Evolutionary conservation across 2,113 vertebrate species (phyloP).

Genomic region (Hemiscyllium ocellatum): DNA sequence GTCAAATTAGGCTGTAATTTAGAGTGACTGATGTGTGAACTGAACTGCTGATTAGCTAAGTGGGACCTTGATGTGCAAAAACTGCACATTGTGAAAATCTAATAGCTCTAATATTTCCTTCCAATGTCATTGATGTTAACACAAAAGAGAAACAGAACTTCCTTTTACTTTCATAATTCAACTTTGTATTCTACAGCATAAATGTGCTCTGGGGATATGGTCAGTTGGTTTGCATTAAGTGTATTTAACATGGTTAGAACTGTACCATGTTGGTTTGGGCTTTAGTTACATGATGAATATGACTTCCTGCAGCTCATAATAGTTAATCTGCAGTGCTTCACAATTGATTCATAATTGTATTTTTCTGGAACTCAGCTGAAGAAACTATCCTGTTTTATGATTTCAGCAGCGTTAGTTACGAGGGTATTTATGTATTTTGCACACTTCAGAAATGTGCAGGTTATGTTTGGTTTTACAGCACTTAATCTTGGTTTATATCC

Average conservation of each 20-base stretch:
- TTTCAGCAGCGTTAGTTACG: not conserved
- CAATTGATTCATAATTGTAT: not conserved
- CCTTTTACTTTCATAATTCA: not conserved
- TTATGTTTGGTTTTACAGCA: not conserved
- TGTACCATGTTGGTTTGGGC: slow-evolving; percentile 6
- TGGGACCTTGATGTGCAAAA: not conserved
- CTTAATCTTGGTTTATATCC: not conserved
- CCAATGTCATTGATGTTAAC: not conserved
- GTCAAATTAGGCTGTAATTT: not conserved
- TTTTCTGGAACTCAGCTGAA: not conserved
- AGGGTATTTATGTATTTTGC: not conserved
- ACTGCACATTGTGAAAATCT: not conserved
- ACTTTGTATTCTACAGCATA: not conserved
- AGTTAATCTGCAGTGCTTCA: not conserved
- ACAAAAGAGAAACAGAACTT: not conserved
- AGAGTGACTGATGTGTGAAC: not conserved
- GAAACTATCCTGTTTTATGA: not conserved
- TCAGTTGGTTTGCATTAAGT: not conserved
- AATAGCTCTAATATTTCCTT: not conserved
- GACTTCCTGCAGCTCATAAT: not conserved
- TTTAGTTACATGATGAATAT: not conserved
- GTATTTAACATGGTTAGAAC: slow-evolving; percentile 14
- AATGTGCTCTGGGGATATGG: not conserved
- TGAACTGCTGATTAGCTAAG: not conserved
- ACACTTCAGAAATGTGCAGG: not conserved